Base-by-base conservation (phyloP, 1,140 invertebrate species). In the Drosophila truncata region DNA sequence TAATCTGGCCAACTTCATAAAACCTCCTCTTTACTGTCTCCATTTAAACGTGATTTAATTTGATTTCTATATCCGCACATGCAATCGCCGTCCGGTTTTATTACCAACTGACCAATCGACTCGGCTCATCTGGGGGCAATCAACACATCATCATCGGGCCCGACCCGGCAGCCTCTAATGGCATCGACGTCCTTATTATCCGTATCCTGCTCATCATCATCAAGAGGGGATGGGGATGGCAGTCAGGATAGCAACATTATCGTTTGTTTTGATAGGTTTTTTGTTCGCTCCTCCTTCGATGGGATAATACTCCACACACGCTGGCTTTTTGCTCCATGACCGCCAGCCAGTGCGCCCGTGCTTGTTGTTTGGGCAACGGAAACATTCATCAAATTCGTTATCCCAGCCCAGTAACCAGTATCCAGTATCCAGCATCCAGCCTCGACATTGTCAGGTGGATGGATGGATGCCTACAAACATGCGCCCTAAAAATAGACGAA, bases 251-350 rank as follows among this genome's bases (percentile, higher is more conserved):
- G 59, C 64, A 55, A 78, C 82, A 90, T 88, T 90, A 88, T 88
- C 84, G 84, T 88, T 90, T 81, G 74, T 90, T 90, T 88, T 88
- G 85, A 88, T 88, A 74, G 85, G 73, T 88, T 87, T 87, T 58
- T 72, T 78, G 44, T 58, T 39, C 18, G 39, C 70, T 44, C 39
- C 70, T 44, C 39, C 61, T 46, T 52, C 35, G 31, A 14, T 49
- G 46, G 54, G 72, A 76, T 77, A 67, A 69, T 58, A 29, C 55
- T 55, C 35, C 73, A 60, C 74, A 78, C 74, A 77, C 63, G 42
- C 42, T 60, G 39, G 42, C 52, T 59, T 77, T 42, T 76, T 55
- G 63, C 55, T 39, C 55, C 75, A 18, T 67, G 72, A 54, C 41
- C 37, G 27, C 35, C 42, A n/a, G 20, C 20, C n/a, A 13, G 8